These are phyloP conservation scores for Cistogaster globosa DNA, from an alignment of 2,888 invertebrate species.

Conservation along the genomic window DNA sequence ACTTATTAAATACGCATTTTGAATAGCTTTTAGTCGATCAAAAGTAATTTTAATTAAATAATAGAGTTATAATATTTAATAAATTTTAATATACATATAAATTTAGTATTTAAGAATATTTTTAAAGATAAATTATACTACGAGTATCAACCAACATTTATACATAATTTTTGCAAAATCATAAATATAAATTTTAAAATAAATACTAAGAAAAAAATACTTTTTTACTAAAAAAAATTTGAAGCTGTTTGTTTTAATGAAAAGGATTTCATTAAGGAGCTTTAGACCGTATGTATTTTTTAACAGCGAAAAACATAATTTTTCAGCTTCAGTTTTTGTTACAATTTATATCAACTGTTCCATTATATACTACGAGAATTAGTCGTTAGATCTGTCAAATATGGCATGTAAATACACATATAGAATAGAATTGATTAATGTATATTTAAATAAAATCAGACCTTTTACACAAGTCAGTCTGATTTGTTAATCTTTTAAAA, in stretches of 20 bases:
- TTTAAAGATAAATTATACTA: conserved; percentile 26
- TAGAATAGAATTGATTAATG: too few species aligned
- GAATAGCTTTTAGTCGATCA: conserved; percentile 64
- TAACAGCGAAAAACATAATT: too few species aligned
- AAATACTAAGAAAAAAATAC: conserved; percentile 55
- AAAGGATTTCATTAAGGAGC: neutral
- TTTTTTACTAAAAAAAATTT: conserved; percentile 35
- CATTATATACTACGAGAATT: too few species aligned
- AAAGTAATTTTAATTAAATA: conserved; percentile 39
- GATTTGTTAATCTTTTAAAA: too few species aligned
- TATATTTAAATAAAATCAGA: too few species aligned
- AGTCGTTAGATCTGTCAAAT: too few species aligned
- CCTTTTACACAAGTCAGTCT: too few species aligned
- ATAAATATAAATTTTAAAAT: conserved; percentile 57
- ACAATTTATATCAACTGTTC: too few species aligned
- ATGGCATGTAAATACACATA: too few species aligned
- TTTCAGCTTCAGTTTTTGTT: too few species aligned
- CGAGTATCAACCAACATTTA: conserved; percentile 44
- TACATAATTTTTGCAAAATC: conserved; percentile 43
- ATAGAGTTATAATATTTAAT: conserved; percentile 52
- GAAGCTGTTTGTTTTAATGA: neutral
- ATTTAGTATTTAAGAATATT: conserved; percentile 44
- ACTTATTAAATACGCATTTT: conserved; percentile 43
- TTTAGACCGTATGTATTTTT: too few species aligned
- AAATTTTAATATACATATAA: conserved; percentile 15